Conservation (phyloP, 2,113 vertebrate species). For the Pao palembangensis region DNA sequence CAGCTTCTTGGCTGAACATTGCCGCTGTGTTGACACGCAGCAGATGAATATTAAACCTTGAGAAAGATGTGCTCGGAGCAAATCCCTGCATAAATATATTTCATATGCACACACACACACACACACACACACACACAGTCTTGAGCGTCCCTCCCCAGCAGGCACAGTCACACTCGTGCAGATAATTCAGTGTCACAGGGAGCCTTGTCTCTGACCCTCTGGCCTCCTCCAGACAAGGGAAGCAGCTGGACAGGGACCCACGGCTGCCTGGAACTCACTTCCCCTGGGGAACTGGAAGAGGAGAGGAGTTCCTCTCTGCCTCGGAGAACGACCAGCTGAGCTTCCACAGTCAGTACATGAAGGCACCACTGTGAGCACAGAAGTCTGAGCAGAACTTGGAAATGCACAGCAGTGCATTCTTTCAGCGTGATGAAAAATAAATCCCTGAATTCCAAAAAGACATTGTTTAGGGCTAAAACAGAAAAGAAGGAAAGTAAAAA, state of each 20-base stretch:
- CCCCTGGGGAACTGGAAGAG: constrained; percentile 58
- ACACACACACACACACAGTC: constrained; percentile 42
- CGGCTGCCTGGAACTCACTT: constrained; percentile 66
- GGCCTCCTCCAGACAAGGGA: constrained; percentile 67
- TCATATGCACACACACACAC: constrained; percentile 13
- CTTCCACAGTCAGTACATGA: constrained; percentile 48
- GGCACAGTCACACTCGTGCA: constrained; percentile 73
- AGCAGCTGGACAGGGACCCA: constrained; percentile 75
- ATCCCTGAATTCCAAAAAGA: not conserved
- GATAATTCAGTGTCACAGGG: constrained; percentile 75
- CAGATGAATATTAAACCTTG: constrained; percentile 75
- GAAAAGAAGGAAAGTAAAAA: no score
- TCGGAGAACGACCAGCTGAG: constrained; percentile 73
- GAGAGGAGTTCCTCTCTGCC: constrained; percentile 64
- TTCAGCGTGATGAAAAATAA: constrained; percentile 21
- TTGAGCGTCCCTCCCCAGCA: constrained; percentile 68
- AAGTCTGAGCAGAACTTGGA: constrained; percentile 34
- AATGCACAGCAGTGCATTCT: constrained; percentile 17
- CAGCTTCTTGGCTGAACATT: constrained; percentile 63
- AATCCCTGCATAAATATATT: constrained; percentile 56
- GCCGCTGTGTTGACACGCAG: constrained; percentile 67
- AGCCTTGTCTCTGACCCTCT: constrained; percentile 68
- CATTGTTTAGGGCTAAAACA: no score
- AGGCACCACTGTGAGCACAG: constrained; percentile 25
- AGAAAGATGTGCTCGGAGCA: constrained; percentile 69